Evolutionary conservation across 2,888 invertebrate species (phyloP), one percentile per base, ranked within the genome.

Genomic region (Temnothorax unifasciatus): DNA sequence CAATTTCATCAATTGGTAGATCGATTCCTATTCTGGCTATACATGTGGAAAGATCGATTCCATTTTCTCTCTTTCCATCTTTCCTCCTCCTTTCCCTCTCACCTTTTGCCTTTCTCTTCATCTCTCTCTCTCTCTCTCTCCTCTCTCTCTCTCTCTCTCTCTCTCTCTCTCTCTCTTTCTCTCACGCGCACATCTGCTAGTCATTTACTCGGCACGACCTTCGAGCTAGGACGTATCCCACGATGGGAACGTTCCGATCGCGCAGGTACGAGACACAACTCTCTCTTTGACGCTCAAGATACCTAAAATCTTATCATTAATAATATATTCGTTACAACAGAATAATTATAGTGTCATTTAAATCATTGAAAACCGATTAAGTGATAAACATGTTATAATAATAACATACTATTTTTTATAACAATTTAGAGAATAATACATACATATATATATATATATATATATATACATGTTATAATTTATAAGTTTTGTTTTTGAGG

Each of bases 211-310:
- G 44, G 44, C 29, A 44, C 29, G 73, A 73, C 73, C 73, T 81
- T 81, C 79, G 73, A 44, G 73, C 57, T 57, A 71, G 59, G 59
- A 81, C 73, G 47, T 29, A 13, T 73, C 54, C n/a, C 25, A 59
- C 34, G 34, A 79, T 29, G 84, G 75, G 83, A 66, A 83, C 47
- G 52, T 74, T 63, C 13, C n/a, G 18, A 66, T 64, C 21, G 52
- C 69, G 21, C 64, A 44, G 44, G 57, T 71, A 44, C 21, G 71
- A 44, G 13, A 71, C 15, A 21, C 21, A 52, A 52, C 59, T 66
- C 64, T 71, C 77, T 57, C 57, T 41, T 59, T 84, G 18, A 50
- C 13, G 13, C 13, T 38, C 21, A 29, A 41, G 18, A 66, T 54
- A 9, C 1, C 13, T 66, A 15, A 41, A 25, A 66, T n/a, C n/a